Conservation (phyloP, 2,113 vertebrate genomes). For the Thunnus thynnus region DNA sequence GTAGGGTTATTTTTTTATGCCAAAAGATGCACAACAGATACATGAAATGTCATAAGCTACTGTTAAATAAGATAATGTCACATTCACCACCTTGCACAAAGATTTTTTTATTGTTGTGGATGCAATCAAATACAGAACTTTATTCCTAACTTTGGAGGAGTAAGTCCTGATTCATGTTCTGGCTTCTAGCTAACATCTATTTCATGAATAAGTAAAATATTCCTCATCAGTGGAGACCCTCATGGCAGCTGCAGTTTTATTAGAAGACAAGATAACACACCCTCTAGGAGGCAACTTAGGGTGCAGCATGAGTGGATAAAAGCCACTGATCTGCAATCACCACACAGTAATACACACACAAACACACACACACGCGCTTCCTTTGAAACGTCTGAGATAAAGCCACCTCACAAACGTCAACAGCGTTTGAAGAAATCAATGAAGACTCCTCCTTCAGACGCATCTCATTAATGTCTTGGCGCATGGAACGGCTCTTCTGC, state of each 20-base stretch:
- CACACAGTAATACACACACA: too few relatives aligned
- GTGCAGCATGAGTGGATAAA: slow-evolving; percentile 32
- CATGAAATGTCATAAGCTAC: not conserved
- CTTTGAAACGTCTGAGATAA: slow-evolving; percentile 15
- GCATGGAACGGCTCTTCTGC: not conserved
- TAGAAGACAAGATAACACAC: not conserved
- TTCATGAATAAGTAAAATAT: not conserved
- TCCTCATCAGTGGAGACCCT: not conserved
- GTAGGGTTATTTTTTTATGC: not conserved
- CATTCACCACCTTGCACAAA: not conserved
- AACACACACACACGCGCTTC: not conserved
- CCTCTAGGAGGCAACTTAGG: not conserved
- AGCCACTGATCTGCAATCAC: slow-evolving; percentile 42
- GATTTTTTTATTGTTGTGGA: not conserved
- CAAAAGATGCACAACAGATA: not conserved
- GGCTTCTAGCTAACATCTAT: not conserved
- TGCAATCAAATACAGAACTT: slow-evolving; percentile 1
- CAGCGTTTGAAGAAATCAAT: slow-evolving; percentile 51
- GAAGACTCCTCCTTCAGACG: slow-evolving; percentile 19
- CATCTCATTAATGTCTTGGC: slow-evolving; percentile 55
- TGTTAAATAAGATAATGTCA: not conserved
- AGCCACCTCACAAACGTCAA: slow-evolving; percentile 47
- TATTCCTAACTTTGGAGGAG: not conserved
- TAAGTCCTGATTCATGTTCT: not conserved
- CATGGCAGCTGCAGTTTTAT: not conserved